Conservation (phyloP, 2,113 vertebrate genomes). For the Antechinus stuartii region DNA sequence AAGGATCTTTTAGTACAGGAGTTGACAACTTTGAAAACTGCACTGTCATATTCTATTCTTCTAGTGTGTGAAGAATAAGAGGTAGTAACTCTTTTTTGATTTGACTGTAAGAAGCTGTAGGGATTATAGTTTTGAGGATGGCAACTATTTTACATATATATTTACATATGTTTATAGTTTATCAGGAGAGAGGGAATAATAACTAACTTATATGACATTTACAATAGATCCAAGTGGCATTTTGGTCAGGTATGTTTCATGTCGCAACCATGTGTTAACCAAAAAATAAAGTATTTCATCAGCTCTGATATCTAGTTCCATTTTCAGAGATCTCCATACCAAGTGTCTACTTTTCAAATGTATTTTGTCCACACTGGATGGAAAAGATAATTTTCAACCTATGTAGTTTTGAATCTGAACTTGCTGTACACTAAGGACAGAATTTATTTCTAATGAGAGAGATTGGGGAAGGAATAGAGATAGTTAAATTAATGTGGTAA, state of each 20-base stretch:
- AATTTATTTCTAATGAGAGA: constrained; percentile 31
- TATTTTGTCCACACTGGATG: background rate
- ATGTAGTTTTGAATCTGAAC: constrained; percentile 35
- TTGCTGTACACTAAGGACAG: constrained; percentile 34
- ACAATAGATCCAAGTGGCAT: background rate
- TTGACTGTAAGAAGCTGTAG: background rate
- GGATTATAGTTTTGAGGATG: background rate
- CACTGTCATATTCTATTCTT: background rate
- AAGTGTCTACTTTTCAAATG: background rate
- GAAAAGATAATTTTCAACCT: constrained; percentile 26
- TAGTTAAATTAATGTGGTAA: background rate
- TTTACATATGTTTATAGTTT: background rate
- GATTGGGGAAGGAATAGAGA: constrained; percentile 8
- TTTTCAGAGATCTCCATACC: background rate
- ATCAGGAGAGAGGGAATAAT: background rate
- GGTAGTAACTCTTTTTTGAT: background rate
- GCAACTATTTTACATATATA: background rate
- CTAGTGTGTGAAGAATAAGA: background rate
- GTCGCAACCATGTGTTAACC: background rate
- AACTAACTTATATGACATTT: background rate
- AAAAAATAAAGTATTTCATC: background rate
- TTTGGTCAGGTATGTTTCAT: background rate
- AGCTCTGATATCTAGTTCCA: background rate
- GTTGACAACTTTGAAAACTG: background rate
- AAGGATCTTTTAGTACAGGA: background rate